Base-by-base conservation (phyloP, 2,797 vertebrate genomes). In the Poecilia wingei region DNA sequence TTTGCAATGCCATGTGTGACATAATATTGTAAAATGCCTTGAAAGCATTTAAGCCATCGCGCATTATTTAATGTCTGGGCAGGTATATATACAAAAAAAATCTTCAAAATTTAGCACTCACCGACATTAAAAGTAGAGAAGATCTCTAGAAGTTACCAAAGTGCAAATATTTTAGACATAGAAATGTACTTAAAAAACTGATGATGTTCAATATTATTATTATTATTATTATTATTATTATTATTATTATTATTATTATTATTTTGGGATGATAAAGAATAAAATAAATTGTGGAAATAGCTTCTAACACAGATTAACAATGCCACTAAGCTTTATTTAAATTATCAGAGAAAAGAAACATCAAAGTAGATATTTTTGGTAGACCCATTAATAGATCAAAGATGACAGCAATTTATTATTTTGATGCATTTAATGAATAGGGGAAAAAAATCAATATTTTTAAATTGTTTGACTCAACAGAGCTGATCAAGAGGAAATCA, bases 241-340 rank as follows among this genome's bases (percentile, higher is more conserved):
- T n/a, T 79, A 75, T 16, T 46, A 51, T 51, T 51, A 22, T 49
- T 49, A 47, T n/a, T 79, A 74, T 14, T 45, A 47, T 16, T 47
- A 47, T 47, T 47, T 16, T 18, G 9, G 6, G 18, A 64, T 36
- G 7, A 33, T 64, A 18, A 64, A 33, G 6, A 33, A 64, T 28
- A 57, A 57, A 57, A 57, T 1, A 57, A 57, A 28, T 28, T 59
- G 20, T 51, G 10, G 12, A 59, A 59, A 59, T 51, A 43, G 43
- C 43, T 51, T 51, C 49, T 7, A 51, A 51, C 47, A 49, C 20
- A 51, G 6, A 22, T 36, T 36, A 64, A 64, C 31, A 36, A 31
- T 20, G 61, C 20, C 33, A 9, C 61, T 41, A 9, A 53, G 2
- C 22, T 53, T 53, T 25, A 53, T 25, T 25, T 53, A 53, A 51